Conservation (phyloP, 2,888 invertebrate genomes). For the Adela reaumurella region DNA sequence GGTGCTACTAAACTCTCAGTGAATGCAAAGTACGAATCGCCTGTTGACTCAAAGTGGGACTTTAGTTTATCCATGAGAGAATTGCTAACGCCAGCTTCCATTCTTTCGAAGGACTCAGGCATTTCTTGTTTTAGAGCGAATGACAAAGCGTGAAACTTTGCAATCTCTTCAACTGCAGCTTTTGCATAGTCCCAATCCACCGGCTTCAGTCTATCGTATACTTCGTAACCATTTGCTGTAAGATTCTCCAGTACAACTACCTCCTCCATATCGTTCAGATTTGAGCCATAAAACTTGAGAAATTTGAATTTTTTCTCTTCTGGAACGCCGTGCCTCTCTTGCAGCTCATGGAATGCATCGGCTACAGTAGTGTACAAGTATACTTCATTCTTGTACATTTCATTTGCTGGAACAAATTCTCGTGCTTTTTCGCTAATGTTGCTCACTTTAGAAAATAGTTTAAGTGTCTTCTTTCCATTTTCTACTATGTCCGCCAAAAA, state of each 20-base stretch:
- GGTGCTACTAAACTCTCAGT: too few relatives aligned
- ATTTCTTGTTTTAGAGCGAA: conserved; percentile 26
- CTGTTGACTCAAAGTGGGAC: too few relatives aligned
- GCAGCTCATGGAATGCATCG: conserved; percentile 14
- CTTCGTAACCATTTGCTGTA: conserved; percentile 18
- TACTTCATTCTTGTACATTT: neutral
- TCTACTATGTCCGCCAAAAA: neutral
- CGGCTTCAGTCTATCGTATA: conserved; percentile 18
- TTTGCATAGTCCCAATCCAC: conserved; percentile 25
- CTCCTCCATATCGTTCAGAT: conserved; percentile 17
- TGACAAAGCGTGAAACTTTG: conserved; percentile 32
- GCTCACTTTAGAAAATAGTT: neutral
- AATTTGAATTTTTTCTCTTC: conserved; percentile 17
- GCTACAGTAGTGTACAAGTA: conserved; percentile 15
- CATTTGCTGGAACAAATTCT: neutral
- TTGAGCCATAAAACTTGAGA: conserved; percentile 21
- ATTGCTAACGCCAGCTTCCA: too few relatives aligned
- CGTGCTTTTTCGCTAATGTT: neutral
- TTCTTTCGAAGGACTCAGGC: conserved; percentile 20
- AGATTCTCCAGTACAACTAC: conserved; percentile 27
- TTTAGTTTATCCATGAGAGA: too few relatives aligned
- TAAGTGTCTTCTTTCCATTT: neutral
- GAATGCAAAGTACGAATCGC: too few relatives aligned
- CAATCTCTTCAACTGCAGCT: conserved; percentile 20
- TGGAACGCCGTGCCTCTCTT: conserved; percentile 17